phyloP scores from a whole-genome alignment of 2,797 vertebrate species.

The Poecilia gillii region DNA sequence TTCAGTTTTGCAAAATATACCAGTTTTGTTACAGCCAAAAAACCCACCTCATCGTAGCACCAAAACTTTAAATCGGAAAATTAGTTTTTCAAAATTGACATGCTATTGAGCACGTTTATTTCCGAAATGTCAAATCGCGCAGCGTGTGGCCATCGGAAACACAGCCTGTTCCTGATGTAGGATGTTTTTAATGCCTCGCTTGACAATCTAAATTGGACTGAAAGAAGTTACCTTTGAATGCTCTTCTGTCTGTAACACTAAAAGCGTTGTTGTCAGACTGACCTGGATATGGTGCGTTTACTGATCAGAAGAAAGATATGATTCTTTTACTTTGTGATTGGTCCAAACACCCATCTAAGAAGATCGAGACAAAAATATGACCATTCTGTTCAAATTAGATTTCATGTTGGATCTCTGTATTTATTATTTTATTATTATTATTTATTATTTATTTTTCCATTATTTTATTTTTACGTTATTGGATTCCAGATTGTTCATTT shows the following conservation, averaged over 20 bases:
- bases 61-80: too few species aligned
- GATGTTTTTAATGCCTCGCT: background rate
- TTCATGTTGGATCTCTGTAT: background rate
- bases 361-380: background rate
- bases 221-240: background rate
- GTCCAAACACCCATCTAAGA: background rate
- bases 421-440: too few species aligned
- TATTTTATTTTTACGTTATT: conserved; percentile 39
- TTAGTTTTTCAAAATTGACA: too few species aligned
- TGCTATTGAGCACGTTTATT: too few species aligned
- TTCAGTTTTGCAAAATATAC: too few species aligned
- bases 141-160: too few species aligned
- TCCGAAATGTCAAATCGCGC: too few species aligned
- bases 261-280: background rate
- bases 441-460: too few species aligned
- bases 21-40: too few species aligned
- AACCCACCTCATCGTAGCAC: too few species aligned
- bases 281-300: background rate
- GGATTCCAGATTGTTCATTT: conserved; percentile 22
- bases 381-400: background rate
- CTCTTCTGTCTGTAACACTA: background rate
- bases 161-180: too few species aligned
- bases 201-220: background rate
- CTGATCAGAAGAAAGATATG: background rate
- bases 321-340: background rate